Evolutionary conservation across 2,113 vertebrate species (phyloP).

Genomic region (Muntiacus reevesi): DNA sequence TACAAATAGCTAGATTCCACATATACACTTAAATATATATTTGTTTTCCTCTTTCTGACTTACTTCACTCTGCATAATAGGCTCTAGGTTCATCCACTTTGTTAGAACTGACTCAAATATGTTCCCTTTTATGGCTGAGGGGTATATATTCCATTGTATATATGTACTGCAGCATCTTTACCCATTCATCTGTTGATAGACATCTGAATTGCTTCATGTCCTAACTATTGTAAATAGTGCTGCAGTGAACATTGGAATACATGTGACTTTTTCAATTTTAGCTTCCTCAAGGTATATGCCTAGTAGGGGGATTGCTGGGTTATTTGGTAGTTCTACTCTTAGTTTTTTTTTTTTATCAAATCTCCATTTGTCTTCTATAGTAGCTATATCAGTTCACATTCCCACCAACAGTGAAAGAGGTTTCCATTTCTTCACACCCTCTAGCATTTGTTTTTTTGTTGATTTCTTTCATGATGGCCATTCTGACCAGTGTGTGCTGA

Average conservation of each 20-base stretch:
- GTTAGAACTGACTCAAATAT: not conserved
- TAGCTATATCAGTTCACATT: not conserved
- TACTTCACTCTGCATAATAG: not conserved
- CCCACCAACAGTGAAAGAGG: not conserved
- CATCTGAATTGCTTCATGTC: not conserved
- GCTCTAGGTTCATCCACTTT: not conserved
- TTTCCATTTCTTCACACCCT: not conserved
- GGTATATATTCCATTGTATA: not conserved
- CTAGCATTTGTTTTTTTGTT: not conserved
- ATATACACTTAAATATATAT: not conserved
- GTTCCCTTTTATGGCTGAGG: not conserved
- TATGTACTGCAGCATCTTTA: not conserved
- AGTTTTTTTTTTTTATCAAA: not conserved
- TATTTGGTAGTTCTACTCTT: not conserved
- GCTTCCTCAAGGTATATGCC: not conserved
- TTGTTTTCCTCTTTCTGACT: not conserved
- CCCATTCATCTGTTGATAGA: not conserved
- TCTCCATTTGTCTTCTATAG: not conserved
- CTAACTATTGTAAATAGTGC: not conserved
- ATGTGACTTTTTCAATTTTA: not conserved
- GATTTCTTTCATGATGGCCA: not conserved
- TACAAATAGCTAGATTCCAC: not conserved
- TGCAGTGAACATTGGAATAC: not conserved
- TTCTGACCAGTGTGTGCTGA: not conserved
- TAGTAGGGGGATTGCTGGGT: not conserved